Conservation (phyloP, 2,113 vertebrate species). For the Geothlypis trichas region DNA sequence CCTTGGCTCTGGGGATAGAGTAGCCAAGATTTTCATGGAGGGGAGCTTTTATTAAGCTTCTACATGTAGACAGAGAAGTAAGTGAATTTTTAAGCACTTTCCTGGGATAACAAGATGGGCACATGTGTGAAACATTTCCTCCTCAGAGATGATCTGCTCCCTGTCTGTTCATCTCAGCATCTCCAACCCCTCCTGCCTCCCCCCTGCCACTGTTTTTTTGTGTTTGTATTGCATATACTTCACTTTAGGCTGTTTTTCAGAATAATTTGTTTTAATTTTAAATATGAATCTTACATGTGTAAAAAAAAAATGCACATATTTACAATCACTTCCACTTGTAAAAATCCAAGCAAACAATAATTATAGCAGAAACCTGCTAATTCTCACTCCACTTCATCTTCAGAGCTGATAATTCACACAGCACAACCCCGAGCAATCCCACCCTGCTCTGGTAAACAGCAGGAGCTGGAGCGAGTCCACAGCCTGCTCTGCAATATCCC, state of each 20-base stretch:
- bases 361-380: conserved; percentile 22
- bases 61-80: not conserved
- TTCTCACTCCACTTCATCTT: conserved; percentile 17
- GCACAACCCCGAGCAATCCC: not conserved
- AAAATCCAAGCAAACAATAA: conserved; percentile 13
- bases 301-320: not conserved
- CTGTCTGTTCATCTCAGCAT: not conserved
- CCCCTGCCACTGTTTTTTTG: not conserved
- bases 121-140: accelerated
- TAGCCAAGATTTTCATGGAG: not conserved
- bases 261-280: not conserved
- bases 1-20: not conserved
- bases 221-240: not conserved
- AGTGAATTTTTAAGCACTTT: not conserved
- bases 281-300: not conserved
- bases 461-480: not conserved
- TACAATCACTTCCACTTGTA: not conserved
- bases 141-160: not conserved
- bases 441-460: not conserved
- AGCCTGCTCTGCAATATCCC: not conserved
- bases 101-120: accelerated
- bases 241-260: conserved; percentile 19
- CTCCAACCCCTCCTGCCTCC: not conserved
- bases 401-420: not conserved
- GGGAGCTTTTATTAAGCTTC: not conserved